A percentile compares a stretch with the other conserved stretches of the same genome.
These are phyloP conservation scores for Penaeus indicus DNA, from an alignment of 1,140 invertebrate genomes.

Conservation along the genomic window DNA sequence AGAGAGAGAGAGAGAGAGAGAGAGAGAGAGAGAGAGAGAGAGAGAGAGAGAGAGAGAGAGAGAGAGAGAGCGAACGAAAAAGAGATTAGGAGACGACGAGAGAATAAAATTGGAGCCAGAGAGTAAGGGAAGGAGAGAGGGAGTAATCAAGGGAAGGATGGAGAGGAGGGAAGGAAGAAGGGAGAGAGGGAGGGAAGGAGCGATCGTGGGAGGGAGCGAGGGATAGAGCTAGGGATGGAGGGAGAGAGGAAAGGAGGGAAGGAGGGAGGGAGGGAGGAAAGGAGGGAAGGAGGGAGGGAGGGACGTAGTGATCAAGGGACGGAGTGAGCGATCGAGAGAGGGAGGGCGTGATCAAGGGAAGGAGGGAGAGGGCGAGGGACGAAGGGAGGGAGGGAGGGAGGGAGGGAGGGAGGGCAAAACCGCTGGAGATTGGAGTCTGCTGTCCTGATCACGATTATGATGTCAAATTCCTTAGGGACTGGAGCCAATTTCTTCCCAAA, in stretches of 20 bases:
- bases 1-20: no score
- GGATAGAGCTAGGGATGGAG: not conserved
- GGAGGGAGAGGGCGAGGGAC: not conserved
- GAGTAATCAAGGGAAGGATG: not conserved
- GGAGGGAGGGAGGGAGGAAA: not conserved
- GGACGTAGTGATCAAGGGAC: not conserved
- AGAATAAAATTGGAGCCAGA: not conserved
- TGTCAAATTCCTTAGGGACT: constrained; percentile 14
- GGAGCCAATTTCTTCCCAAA: constrained; percentile 49
- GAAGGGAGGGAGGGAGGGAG: not conserved
- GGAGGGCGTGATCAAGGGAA: not conserved
- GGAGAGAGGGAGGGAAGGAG: not conserved
- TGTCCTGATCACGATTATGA: constrained; percentile 41
- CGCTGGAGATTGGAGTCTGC: not conserved
- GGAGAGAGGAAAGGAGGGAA: not conserved
- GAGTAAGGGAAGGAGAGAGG: not conserved
- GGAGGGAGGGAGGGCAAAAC: not conserved
- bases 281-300: not conserved
- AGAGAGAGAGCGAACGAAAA: not conserved
- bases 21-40: no score
- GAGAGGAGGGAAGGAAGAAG: not conserved
- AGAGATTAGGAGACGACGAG: not conserved
- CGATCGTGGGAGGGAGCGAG: not conserved
- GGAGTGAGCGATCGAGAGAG: not conserved
- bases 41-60: not conserved